Evolutionary conservation across 2,113 vertebrate species (phyloP).

Genomic region (Tachycineta bicolor): DNA sequence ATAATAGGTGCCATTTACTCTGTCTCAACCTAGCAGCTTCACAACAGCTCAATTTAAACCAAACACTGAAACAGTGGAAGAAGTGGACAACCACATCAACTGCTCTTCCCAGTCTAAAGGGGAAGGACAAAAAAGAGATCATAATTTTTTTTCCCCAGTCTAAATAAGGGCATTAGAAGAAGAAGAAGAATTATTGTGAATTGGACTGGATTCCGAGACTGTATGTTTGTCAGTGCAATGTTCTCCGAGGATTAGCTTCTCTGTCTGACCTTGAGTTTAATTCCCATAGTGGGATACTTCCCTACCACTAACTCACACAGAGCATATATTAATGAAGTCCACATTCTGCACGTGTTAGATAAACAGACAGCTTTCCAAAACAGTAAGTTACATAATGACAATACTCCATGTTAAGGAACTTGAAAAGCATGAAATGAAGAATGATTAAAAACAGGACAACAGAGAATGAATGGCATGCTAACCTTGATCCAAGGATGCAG

Average conservation of each 20-base stretch:
- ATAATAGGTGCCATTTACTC: neutral
- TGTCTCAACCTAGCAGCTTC: neutral
- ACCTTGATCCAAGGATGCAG: conserved; percentile 99
- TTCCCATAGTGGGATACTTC: neutral
- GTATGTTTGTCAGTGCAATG: neutral
- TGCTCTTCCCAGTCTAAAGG: neutral
- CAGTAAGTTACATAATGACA: neutral
- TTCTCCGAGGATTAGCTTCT: neutral
- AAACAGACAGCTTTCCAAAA: neutral
- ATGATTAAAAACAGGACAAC: neutral
- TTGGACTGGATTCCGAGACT: neutral
- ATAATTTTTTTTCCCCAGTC: neutral
- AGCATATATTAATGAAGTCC: neutral
- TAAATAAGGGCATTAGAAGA: neutral
- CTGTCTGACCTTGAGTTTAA: neutral
- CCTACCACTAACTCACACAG: neutral
- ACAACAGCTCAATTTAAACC: neutral
- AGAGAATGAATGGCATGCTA: conserved; percentile 3
- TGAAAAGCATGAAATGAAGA: neutral
- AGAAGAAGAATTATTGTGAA: neutral
- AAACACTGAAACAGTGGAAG: neutral
- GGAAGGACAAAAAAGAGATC: neutral
- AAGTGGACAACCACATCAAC: neutral
- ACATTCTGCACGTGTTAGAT: neutral
- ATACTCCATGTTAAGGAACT: neutral